These are phyloP conservation scores for Neelides sp. DNA, from an alignment of 1,140 invertebrate genomes.

Conservation along the genomic window DNA sequence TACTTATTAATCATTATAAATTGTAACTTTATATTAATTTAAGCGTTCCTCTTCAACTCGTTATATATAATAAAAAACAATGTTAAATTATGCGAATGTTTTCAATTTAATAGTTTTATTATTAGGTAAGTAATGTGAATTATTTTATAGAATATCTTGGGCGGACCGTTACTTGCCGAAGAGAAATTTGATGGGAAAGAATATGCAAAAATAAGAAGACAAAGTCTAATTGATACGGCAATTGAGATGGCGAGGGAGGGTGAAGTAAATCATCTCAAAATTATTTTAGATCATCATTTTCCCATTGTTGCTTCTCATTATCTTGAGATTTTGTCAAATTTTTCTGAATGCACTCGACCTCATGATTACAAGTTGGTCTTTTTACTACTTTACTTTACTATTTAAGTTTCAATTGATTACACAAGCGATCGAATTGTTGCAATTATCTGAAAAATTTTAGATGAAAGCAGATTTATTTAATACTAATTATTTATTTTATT, in stretches of 20 bases:
- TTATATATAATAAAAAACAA: neutral
- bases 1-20: too few species aligned
- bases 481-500: constrained; percentile 12
- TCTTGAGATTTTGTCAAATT: constrained; percentile 54
- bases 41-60: neutral
- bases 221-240: constrained; percentile 45
- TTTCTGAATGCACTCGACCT: constrained; percentile 62
- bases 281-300: constrained; percentile 59
- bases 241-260: constrained; percentile 51
- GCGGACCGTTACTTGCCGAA: constrained; percentile 36
- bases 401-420: too few species aligned
- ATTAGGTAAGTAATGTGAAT: too few species aligned
- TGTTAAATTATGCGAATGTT: too few species aligned
- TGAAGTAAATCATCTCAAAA: constrained; percentile 45
- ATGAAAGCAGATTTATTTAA: constrained; percentile 32
- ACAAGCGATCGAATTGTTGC: neutral
- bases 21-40: neutral
- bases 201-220: constrained; percentile 47
- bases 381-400: neutral
- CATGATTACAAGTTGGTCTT: constrained; percentile 44
- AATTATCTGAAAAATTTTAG: constrained; percentile 7
- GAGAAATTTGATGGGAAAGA: constrained; percentile 43
- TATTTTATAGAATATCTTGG: constrained; percentile 36
- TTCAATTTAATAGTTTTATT: too few species aligned
- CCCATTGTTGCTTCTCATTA: constrained; percentile 49